Evolutionary conservation across 2,113 vertebrate genomes (phyloP), one percentile per base, ranked within the genome.

Genomic region (Trochalopteron elliotii): DNA sequence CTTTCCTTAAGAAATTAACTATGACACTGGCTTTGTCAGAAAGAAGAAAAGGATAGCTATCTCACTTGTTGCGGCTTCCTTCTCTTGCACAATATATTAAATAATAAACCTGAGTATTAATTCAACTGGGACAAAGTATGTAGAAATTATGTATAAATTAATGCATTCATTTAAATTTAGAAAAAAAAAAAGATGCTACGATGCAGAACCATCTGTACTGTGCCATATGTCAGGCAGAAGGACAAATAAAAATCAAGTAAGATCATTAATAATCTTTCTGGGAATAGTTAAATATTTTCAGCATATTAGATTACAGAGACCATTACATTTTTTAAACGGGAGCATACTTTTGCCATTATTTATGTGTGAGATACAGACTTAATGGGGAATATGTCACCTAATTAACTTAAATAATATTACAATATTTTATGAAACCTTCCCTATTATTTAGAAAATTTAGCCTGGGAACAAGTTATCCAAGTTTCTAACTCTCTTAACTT

Each of bases 201-300:
- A 74, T 92, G 49, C 18, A 87, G 83, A 89, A 53, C 77, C 92
- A 91, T 93, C 94, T 96, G 94, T 79, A 81, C 52, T 65, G 25
- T 53, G 70, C 86, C 86, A 79, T 94, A 93, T 96, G 92, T 56
- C 80, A 89, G n/a, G 49, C 76, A 87, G 57, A 88, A 91, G 69
- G 49, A 89, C 64, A 93, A 90, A 89, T 42, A 60, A 72, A 83
- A 94, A 86, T 55, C 42, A 64, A 83, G 22, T 45, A 52, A 68
- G 42, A 50, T 76, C 23, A 91, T 94, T 82, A 93, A 91, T 89
- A 92, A 84, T 82, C 35, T 65, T 96, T 91, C 77, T 80, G 33
- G 28, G 68, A 90, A 85, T n/a, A 86, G 50, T 74, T 79, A 65
- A 45, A 65, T 74, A 78, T 68, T 86, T 89, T 68, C n/a, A 83